Conservation (phyloP, 2,113 vertebrate species). For the Clinocottus analis region DNA sequence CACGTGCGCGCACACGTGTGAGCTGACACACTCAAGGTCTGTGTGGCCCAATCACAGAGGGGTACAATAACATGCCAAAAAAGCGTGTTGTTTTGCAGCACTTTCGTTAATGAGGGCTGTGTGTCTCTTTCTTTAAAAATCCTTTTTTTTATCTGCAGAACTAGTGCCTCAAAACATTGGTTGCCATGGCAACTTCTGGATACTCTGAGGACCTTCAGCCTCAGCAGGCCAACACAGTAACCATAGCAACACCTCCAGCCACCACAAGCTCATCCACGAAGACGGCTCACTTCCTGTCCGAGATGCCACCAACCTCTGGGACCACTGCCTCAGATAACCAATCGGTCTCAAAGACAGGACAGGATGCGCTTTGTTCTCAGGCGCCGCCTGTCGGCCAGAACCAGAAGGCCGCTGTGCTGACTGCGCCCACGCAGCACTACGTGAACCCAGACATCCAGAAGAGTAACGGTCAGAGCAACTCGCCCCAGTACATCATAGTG, state of each 20-base stretch:
- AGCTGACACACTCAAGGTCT: not conserved
- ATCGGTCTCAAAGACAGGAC: constrained; percentile 67
- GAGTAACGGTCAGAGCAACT: constrained; percentile 77
- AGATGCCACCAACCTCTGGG: constrained; percentile 79
- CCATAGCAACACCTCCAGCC: constrained; percentile 77
- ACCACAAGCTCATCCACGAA: constrained; percentile 74
- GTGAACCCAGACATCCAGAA: constrained; percentile 77
- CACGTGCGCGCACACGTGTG: constrained; percentile 3
- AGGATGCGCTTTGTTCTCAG: constrained; percentile 72
- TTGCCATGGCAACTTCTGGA: constrained; percentile 91
- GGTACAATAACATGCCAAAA: not conserved
- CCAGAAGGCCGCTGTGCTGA: constrained; percentile 80
- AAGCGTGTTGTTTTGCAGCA: constrained; percentile 1
- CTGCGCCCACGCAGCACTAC: constrained; percentile 77
- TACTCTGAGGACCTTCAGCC: constrained; percentile 90
- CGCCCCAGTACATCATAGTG: constrained; percentile 92
- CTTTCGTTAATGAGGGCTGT: constrained; percentile 45
- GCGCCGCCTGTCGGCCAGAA: constrained; percentile 64
- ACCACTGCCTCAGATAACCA: constrained; percentile 61
- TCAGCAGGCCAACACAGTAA: constrained; percentile 82
- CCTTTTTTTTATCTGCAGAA: constrained; percentile 49
- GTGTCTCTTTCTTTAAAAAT: not conserved
- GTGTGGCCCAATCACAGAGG: constrained; percentile 18
- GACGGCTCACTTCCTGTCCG: constrained; percentile 84
- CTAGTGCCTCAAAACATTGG: constrained; percentile 59